Evolutionary conservation across 2,888 invertebrate species (phyloP), one percentile per base, ranked within the genome.

Genomic region (Meandrusa payeni): DNA sequence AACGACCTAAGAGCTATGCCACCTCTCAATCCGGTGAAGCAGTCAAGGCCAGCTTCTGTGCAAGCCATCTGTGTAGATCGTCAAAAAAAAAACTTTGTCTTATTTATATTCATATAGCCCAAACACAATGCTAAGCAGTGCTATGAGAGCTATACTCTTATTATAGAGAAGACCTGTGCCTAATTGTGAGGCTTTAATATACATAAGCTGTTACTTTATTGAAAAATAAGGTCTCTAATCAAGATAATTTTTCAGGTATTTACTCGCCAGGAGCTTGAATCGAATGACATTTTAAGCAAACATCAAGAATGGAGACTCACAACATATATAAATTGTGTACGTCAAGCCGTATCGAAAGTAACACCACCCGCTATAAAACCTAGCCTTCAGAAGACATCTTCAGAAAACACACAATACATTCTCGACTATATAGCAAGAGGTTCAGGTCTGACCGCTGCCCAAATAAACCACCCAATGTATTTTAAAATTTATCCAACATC

Each of bases 401-500:
- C 79, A 20, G 83, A 82, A 59, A 65, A 67, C 6, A 58, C 69
- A 41, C 79, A 82, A 46, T 77, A 76, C 47, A 86, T 88, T 4
- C 71, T 88, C 2, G 86, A 89, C 54, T 91, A 90, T 57, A 77
- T 90, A 1, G 91, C 90, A 0, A 81, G 89, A 64, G 91, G 92
- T 5, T 90, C 91, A 65, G 92, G 91, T 1, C 66, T 92, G 10
- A 74, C 87, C 20, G 89, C 89, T 20, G 90, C 90, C 13, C 90
- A 90, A 66, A 76, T 89, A 33, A 77, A 89, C 43, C 83, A 83
- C 47, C 88, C 88, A 65, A 80, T 89, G 38, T 68, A 76, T 32
- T 91, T 92, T 61, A 91, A 90, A 68, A 75, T 92, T 46, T 91
- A 91, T 55, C 88, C 89, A 1, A 85, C 87, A 5, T 76, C 85